Conservation (phyloP, 2,797 vertebrate genomes). For the Bufotes viridis region DNA sequence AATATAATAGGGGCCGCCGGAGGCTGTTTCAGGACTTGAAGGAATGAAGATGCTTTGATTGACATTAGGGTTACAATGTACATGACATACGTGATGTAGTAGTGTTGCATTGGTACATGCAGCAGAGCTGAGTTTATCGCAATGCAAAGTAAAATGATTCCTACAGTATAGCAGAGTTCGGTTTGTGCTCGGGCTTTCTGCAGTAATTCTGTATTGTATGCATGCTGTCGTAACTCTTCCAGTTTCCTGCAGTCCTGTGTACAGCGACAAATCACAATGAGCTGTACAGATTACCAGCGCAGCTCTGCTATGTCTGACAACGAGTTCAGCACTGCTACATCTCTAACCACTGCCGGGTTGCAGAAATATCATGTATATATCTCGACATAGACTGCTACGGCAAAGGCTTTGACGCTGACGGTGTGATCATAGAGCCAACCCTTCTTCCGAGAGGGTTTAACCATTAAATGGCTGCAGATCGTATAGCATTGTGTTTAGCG, state of each 20-base stretch:
- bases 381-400: neutral
- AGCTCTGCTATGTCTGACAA: neutral
- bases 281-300: neutral
- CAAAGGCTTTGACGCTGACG: neutral
- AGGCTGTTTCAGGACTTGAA: neutral
- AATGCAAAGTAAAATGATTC: neutral
- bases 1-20: too few species aligned
- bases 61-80: neutral
- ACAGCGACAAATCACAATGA: neutral
- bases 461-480: neutral
- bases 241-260: neutral
- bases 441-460: neutral
- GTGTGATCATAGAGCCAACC: neutral
- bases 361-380: neutral
- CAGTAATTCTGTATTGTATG: neutral
- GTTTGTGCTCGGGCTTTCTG: neutral
- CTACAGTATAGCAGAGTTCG: neutral
- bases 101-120: neutral
- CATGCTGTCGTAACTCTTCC: neutral
- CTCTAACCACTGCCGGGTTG: neutral
- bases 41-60: conserved; percentile 9
- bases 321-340: neutral
- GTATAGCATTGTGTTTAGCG: neutral
- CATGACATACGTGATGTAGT: conserved; percentile 1
- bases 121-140: neutral